Conservation (phyloP, 92 coral and sea anemone genomes). For the Umimayanthus chanpuru region DNA sequence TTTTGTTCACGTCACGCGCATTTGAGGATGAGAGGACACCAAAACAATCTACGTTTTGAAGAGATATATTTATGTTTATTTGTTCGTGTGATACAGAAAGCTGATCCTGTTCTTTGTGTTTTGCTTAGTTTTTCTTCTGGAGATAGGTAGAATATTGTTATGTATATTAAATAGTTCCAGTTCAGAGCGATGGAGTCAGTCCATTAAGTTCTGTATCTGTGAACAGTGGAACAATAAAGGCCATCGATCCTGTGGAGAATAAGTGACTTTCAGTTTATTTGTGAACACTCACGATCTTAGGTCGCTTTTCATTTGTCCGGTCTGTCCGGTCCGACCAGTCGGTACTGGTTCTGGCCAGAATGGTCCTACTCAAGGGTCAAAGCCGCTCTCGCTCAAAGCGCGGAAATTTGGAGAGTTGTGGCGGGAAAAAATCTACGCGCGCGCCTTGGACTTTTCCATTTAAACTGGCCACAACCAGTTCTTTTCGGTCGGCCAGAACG, state of each 20-base stretch:
- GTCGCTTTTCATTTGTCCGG: too few species aligned
- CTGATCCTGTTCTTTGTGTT: too few species aligned
- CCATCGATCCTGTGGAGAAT: background rate
- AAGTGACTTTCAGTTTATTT: background rate
- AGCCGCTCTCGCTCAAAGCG: too few species aligned
- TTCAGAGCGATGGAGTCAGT: background rate
- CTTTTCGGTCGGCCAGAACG: too few species aligned
- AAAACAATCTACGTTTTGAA: background rate
- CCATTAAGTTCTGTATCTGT: background rate
- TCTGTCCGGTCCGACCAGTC: too few species aligned
- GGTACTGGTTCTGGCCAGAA: too few species aligned
- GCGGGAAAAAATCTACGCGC: too few species aligned
- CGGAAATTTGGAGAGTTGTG: too few species aligned
- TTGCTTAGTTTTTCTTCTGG: background rate
- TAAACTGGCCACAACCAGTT: too few species aligned
- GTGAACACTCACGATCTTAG: background rate
- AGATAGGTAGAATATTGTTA: background rate
- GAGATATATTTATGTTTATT: background rate
- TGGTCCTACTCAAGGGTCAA: too few species aligned
- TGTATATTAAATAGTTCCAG: background rate
- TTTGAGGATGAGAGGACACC: background rate
- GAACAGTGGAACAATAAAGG: conserved; percentile 4
- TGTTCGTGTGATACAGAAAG: background rate
- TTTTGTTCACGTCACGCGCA: background rate
- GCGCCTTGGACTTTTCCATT: too few species aligned